These are phyloP conservation scores for Asarcornis scutulata DNA, from an alignment of 2,113 vertebrate genomes.

Conservation along the genomic window DNA sequence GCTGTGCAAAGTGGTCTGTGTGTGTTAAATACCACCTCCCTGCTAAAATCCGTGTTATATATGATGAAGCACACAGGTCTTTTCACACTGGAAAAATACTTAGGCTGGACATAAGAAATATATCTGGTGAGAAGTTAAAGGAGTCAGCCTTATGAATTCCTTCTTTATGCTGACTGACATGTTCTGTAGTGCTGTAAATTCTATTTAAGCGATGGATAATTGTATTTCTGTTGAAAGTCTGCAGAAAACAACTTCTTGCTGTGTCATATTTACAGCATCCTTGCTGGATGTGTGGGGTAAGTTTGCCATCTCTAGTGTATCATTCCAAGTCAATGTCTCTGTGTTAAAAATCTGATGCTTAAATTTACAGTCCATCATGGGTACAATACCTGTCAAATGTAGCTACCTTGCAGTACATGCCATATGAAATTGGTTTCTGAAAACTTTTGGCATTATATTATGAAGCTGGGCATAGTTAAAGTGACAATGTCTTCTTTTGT, in stretches of 20 bases:
- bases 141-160: not conserved
- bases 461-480: not conserved
- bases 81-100: not conserved
- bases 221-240: slow-evolving; percentile 35
- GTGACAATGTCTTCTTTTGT: not conserved
- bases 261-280: not conserved
- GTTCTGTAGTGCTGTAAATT: not conserved
- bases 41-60: not conserved
- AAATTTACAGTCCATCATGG: not conserved
- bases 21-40: not conserved
- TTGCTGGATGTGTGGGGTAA: not conserved
- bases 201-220: not conserved
- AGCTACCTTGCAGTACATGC: not conserved
- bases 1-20: not conserved
- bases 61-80: not conserved
- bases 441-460: not conserved
- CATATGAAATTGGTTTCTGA: not conserved
- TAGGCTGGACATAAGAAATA: not conserved
- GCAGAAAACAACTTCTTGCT: slow-evolving; percentile 27
- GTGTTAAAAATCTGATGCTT: not conserved
- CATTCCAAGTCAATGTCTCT: not conserved
- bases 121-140: not conserved
- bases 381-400: not conserved
- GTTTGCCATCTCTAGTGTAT: not conserved
- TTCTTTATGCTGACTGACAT: not conserved